Evolutionary conservation across 1,140 invertebrate genomes (phyloP).

Genomic region (Babylonia areolata): DNA sequence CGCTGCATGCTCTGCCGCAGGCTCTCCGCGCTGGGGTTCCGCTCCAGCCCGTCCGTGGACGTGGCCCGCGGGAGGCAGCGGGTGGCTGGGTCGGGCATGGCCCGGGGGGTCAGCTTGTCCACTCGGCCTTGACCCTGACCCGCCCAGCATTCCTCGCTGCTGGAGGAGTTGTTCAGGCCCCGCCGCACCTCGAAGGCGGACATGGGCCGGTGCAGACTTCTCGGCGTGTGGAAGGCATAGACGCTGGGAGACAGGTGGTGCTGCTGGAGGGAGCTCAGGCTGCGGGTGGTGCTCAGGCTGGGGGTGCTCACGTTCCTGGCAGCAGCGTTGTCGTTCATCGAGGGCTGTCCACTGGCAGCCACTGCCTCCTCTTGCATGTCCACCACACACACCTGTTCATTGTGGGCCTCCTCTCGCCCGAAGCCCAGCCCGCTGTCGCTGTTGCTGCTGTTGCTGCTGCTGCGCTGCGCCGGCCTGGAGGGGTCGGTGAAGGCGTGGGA

Average conservation of each 20-base stretch:
- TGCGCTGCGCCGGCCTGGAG: constrained; percentile 4
- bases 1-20: constrained; percentile 71
- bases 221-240: constrained; percentile 44
- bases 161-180: constrained; percentile 53
- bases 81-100: constrained; percentile 59
- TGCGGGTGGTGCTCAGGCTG: neutral
- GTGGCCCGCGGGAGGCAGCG: constrained; percentile 34
- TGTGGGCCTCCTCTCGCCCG: constrained; percentile 82
- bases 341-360: neutral
- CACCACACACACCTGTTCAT: constrained; percentile 82
- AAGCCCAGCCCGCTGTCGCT: constrained; percentile 96
- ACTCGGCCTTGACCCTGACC: constrained; percentile 20
- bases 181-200: constrained; percentile 49
- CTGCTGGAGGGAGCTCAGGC: constrained; percentile 5
- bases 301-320: neutral
- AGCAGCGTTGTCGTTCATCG: neutral
- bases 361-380: constrained; percentile 79
- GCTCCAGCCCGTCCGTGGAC: constrained; percentile 48
- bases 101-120: constrained; percentile 61
- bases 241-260: constrained; percentile 50
- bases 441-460: constrained; percentile 89
- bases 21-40: constrained; percentile 60
- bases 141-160: constrained; percentile 58
- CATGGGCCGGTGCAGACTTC: constrained; percentile 38
- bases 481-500: constrained; percentile 78